phyloP scores from a whole-genome alignment of 2,113 vertebrate genomes.

The Eudyptes chrysolophus region DNA sequence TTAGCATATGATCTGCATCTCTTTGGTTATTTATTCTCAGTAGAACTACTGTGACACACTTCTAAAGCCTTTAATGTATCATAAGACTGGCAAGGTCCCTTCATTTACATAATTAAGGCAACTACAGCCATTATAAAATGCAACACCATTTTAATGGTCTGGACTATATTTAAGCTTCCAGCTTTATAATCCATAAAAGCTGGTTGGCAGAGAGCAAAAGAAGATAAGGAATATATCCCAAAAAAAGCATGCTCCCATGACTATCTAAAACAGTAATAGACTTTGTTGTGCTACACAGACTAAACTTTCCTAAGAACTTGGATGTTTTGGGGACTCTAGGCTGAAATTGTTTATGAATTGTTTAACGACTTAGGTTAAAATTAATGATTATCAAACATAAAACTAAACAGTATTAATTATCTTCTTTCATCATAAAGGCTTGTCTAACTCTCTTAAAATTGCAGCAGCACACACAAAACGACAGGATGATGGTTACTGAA shows the following conservation, averaged over 20 bases:
- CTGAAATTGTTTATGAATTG: neutral
- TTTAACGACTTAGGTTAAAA: neutral
- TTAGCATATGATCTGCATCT: neutral
- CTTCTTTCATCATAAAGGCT: neutral
- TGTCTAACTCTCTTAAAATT: neutral
- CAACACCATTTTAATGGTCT: slow-evolving; percentile 21
- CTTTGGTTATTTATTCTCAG: slow-evolving; percentile 10
- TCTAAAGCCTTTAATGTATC: slow-evolving; percentile 41
- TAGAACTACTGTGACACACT: neutral
- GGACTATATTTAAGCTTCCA: slow-evolving; percentile 24
- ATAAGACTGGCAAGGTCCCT: neutral
- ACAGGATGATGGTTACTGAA: neutral
- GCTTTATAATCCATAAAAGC: neutral
- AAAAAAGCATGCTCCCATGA: neutral
- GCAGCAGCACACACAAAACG: neutral
- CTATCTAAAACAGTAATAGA: neutral
- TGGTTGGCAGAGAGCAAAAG: neutral
- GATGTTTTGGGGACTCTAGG: neutral
- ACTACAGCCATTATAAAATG: slow-evolving; percentile 40
- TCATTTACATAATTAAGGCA: slow-evolving; percentile 49
- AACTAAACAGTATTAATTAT: neutral
- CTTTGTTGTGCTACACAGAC: neutral
- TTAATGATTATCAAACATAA: neutral
- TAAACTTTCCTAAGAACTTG: neutral
- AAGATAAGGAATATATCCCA: neutral